Evolutionary conservation across 1,140 invertebrate genomes (phyloP).

Genomic region (Stenopsyche tienmushanensis): DNA sequence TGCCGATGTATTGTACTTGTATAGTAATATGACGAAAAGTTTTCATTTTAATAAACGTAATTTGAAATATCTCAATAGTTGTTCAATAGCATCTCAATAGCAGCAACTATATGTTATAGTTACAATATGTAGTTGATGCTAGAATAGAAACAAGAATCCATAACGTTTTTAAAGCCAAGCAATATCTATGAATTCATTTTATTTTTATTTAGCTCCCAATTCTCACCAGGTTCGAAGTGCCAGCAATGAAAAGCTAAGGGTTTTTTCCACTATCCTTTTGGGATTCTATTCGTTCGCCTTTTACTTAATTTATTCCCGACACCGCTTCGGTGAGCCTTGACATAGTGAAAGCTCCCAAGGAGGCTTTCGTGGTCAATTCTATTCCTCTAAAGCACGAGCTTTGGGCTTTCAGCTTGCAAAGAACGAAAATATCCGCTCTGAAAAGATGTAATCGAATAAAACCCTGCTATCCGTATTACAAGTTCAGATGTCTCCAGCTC

Average conservation of each 20-base stretch:
- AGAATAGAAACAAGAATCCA: too few species aligned
- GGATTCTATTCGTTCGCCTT: constrained; percentile 15
- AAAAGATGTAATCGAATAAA: constrained; percentile 27
- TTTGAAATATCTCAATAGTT: too few species aligned
- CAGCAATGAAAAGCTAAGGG: neutral
- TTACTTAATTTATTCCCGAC: constrained; percentile 36
- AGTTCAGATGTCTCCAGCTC: neutral
- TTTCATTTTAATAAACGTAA: too few species aligned
- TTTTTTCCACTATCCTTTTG: constrained; percentile 19
- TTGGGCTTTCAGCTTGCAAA: constrained; percentile 10
- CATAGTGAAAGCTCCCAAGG: constrained; percentile 22
- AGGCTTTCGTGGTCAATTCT: constrained; percentile 34
- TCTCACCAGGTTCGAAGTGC: neutral
- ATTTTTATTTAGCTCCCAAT: too few species aligned
- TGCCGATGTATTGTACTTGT: too few species aligned
- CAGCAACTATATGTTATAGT: too few species aligned
- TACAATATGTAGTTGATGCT: too few species aligned
- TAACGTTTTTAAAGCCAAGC: too few species aligned
- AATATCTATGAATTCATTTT: too few species aligned
- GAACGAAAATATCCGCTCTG: neutral
- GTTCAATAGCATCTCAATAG: too few species aligned
- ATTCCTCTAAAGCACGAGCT: constrained; percentile 13
- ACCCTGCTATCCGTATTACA: constrained; percentile 5
- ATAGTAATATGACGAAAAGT: too few species aligned
- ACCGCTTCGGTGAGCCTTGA: constrained; percentile 22